phyloP scores from a whole-genome alignment of 1,140 invertebrate species.

The Cheumatopsyche charites region DNA sequence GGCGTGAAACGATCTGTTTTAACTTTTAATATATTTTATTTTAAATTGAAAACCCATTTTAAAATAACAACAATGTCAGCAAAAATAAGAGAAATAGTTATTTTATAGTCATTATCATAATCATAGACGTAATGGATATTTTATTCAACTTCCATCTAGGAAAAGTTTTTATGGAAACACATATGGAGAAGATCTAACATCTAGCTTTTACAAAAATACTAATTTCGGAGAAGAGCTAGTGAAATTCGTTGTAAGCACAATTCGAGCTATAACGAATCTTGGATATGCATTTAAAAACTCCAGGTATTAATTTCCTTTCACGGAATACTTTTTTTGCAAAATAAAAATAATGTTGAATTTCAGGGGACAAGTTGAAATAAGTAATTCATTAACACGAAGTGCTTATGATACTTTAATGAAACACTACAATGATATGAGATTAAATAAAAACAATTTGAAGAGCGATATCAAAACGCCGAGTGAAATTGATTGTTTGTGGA shows the following conservation, averaged over 20 bases:
- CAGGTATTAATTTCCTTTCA: conserved; percentile 45
- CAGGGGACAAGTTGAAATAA: neutral
- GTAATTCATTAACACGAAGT: neutral
- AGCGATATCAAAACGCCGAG: neutral
- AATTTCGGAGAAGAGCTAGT: conserved; percentile 59
- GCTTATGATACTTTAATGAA: neutral
- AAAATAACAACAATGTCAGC: too few relatives aligned
- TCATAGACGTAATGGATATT: too few relatives aligned
- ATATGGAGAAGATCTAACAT: conserved; percentile 26
- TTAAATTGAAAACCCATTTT: too few relatives aligned
- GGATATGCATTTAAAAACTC: conserved; percentile 63
- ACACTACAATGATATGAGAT: too few relatives aligned
- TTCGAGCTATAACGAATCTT: conserved; percentile 64
- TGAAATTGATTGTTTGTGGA: conserved; percentile 67
- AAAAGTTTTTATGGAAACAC: neutral
- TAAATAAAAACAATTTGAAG: neutral
- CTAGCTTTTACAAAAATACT: conserved; percentile 35
- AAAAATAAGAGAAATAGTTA: too few relatives aligned
- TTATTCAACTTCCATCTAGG: too few relatives aligned
- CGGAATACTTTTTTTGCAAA: conserved; percentile 44
- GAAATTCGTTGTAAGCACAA: conserved; percentile 62
- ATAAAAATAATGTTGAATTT: too few relatives aligned
- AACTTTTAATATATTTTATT: too few relatives aligned
- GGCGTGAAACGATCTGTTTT: too few relatives aligned
- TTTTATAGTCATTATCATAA: too few relatives aligned